Evolutionary conservation across 2,113 vertebrate genomes (phyloP), one percentile per base, ranked within the genome.

Genomic region (Dicerorhinus sumatrensis): DNA sequence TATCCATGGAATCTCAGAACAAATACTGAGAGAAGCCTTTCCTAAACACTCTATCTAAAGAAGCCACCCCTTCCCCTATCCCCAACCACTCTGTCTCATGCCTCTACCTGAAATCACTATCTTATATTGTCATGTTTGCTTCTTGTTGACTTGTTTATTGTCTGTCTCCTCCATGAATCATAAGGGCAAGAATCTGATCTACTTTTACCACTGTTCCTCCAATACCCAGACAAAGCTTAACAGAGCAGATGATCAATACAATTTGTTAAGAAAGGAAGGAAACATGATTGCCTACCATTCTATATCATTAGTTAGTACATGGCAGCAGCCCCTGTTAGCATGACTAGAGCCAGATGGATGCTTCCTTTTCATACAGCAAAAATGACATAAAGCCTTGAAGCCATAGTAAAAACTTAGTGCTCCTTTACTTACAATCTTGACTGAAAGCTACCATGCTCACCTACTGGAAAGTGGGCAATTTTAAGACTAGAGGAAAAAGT

Each of bases 21-120:
- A 96, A 96, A 96, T 54, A 36, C 29, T 56, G 29, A 83, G 39
- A 77, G 60, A 91, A 94, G 31, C 56, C 87, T 83, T 76, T 94
- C 42, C 92, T 73, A 72, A 97, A 93, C 60, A 72, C 56, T 23
- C n/a, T 67, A 36, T 25, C 70, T 72, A 92, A 73, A 56, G 23
- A 27, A 67, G 27, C 10, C 70, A 67, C 13, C 7, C 20, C 36
- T 46, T 2, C 18, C 33, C 42, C 16, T n/a, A 69, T 8, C 90
- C 42, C 63, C 65, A 39, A 73, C 27, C 33, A 70, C 46, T 69
- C 67, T 39, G 48, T 70, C 65, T 39, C 60, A 70, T 56, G 62
- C 51, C 42, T 39, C 36, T 81, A 14, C 83, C 23, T 31, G 42
- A 89, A 82, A 89, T 60, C 58, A 56, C 36, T 80, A 27, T 21